A percentile compares a stretch with the other conserved stretches of the same genome.
These are phyloP conservation scores for Sesia bembeciformis DNA, from an alignment of 2,888 invertebrate genomes.

Conservation along the genomic window DNA sequence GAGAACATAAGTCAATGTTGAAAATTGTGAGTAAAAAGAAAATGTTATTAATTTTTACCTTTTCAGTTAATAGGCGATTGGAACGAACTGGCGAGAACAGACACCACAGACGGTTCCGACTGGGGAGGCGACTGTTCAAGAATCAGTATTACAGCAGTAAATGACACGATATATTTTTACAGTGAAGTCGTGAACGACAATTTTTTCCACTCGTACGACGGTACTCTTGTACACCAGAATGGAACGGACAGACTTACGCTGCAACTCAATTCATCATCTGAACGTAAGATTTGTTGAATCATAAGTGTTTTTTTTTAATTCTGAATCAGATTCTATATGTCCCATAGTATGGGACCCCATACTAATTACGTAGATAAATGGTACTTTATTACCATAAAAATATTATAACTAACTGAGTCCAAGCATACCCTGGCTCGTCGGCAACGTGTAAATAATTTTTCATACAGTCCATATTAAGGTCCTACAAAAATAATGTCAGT, in stretches of 20 bases:
- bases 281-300: neutral
- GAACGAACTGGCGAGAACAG: constrained; percentile 34
- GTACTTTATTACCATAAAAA: no score
- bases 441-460: no score
- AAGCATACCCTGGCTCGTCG: no score
- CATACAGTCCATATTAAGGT: no score
- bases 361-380: no score
- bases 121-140: constrained; percentile 36
- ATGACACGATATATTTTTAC: constrained; percentile 10
- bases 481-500: no score
- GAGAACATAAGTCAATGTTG: no score
- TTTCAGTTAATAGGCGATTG: constrained; percentile 43
- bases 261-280: constrained; percentile 6
- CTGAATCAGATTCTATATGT: no score
- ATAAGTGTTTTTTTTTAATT: no score
- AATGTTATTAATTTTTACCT: constrained; percentile 4
- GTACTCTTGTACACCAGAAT: constrained; percentile 14
- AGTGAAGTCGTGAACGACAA: constrained; percentile 30
- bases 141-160: constrained; percentile 11
- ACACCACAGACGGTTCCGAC: constrained; percentile 7
- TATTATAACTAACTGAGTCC: no score
- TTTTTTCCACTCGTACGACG: constrained; percentile 27
- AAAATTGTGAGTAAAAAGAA: no score
- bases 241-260: constrained; percentile 27
- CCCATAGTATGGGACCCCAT: no score